Percentiles rank a stretch among this genome's conserved stretches.
Conservation (phyloP, 92 coral and sea anemone species). For the Isaurus tuberculatus region DNA sequence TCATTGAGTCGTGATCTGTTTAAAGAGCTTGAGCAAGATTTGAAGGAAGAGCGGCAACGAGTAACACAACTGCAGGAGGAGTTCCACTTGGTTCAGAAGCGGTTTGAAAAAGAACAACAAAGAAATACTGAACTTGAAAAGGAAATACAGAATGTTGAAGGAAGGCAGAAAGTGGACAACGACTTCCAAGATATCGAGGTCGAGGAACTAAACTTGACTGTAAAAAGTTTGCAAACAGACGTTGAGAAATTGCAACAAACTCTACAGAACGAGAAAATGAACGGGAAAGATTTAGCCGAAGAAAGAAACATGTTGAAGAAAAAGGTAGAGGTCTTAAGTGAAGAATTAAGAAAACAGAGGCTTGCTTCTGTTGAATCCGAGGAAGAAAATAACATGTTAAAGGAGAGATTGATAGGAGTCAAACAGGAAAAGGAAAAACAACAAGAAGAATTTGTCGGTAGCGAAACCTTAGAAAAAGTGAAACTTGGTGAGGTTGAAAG, state of each 20-base stretch:
- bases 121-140: slow-evolving; percentile 38
- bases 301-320: slow-evolving; percentile 39
- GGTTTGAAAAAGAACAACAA: slow-evolving; percentile 44
- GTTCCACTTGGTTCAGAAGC: slow-evolving; percentile 38
- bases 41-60: slow-evolving; percentile 58
- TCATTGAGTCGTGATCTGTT: slow-evolving; percentile 45
- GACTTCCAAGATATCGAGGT: slow-evolving; percentile 45
- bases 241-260: slow-evolving; percentile 35
- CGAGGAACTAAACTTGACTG: slow-evolving; percentile 44
- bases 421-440: slow-evolving; percentile 66
- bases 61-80: slow-evolving; percentile 47
- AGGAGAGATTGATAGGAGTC: slow-evolving; percentile 64
- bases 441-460: slow-evolving; percentile 61
- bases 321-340: slow-evolving; percentile 28
- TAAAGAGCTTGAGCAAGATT: slow-evolving; percentile 44
- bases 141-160: slow-evolving; percentile 36
- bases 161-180: slow-evolving; percentile 34
- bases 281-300: slow-evolving; percentile 20
- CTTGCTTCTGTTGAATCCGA: slow-evolving; percentile 64
- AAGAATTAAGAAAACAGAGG: slow-evolving; percentile 38
- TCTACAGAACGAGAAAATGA: slow-evolving; percentile 29
- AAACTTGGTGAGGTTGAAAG: slow-evolving; percentile 61
- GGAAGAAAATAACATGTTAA: slow-evolving; percentile 67
- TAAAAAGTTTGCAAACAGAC: slow-evolving; percentile 50
- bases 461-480: slow-evolving; percentile 69